Percentiles rank a stretch among this genome's conserved stretches.
Evolutionary conservation across 2,113 vertebrate species (phyloP).

Genomic region (Maccullochella peelii): DNA sequence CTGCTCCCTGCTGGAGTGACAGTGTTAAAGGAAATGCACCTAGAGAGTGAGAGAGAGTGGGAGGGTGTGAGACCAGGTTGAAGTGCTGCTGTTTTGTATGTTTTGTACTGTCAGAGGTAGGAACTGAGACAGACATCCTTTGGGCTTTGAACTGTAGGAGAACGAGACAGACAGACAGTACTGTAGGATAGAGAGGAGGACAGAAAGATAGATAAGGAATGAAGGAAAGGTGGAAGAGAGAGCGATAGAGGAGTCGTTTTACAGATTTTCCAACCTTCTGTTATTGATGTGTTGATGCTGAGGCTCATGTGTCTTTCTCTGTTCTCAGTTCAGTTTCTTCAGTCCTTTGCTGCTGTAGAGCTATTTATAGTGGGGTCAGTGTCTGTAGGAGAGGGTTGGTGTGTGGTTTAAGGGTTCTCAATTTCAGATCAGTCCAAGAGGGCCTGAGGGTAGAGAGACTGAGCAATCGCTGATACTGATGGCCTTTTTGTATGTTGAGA

Average conservation of each 20-base stretch:
- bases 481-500: not conserved
- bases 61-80: slow-evolving; percentile 20
- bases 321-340: slow-evolving; percentile 14
- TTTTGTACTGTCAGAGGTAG: slow-evolving; percentile 43
- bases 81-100: slow-evolving; percentile 35
- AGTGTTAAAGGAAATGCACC: slow-evolving; percentile 49
- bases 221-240: slow-evolving; percentile 14
- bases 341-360: slow-evolving; percentile 17
- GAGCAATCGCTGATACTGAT: slow-evolving; percentile 15
- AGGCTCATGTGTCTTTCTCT: slow-evolving; percentile 36
- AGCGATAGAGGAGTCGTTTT: slow-evolving; percentile 30
- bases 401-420: slow-evolving; percentile 36
- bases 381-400: slow-evolving; percentile 28
- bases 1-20: slow-evolving; percentile 36
- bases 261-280: slow-evolving; percentile 25
- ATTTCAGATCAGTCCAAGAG: slow-evolving; percentile 37
- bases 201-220: not conserved
- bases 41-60: slow-evolving; percentile 24
- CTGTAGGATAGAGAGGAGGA: not conserved
- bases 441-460: slow-evolving; percentile 13
- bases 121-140: slow-evolving; percentile 44
- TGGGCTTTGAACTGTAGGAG: slow-evolving; percentile 28
- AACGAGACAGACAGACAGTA: slow-evolving; percentile 3
- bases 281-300: slow-evolving; percentile 27
- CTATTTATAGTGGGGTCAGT: slow-evolving; percentile 72